A percentile compares a stretch with the other conserved stretches of the same genome.
phyloP scores from a whole-genome alignment of 1,140 invertebrate species.

The Pteromalus puparum region DNA sequence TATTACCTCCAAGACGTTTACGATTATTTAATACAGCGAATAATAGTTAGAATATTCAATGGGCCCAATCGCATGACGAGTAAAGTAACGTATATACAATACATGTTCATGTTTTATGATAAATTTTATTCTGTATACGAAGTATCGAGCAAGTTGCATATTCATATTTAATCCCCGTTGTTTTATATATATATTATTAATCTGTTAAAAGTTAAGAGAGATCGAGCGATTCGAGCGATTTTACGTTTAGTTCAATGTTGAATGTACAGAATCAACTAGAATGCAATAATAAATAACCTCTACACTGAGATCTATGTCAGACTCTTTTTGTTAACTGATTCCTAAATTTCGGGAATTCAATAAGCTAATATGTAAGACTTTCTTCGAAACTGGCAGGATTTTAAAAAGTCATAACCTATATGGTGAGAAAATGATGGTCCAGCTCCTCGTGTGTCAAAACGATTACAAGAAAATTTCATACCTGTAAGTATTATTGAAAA shows the following conservation, averaged over 20 bases:
- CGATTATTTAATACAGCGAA: background rate
- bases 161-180: slow-evolving; percentile 30
- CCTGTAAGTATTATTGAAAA: no score
- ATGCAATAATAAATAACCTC: slow-evolving; percentile 51
- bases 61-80: background rate
- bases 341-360: no score
- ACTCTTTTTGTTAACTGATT: background rate
- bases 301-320: background rate
- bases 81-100: background rate
- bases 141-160: slow-evolving; percentile 25
- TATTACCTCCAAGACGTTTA: background rate
- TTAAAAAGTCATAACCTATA: no score
- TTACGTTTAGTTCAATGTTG: slow-evolving; percentile 54
- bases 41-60: background rate
- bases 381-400: no score
- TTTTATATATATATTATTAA: slow-evolving; percentile 39
- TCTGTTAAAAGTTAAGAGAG: slow-evolving; percentile 31
- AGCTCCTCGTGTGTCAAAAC: no score
- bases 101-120: slow-evolving; percentile 15
- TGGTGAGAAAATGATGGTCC: no score
- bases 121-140: slow-evolving; percentile 40
- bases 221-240: background rate
- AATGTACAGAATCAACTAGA: slow-evolving; percentile 52
- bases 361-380: no score
- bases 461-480: no score